Evolutionary conservation across 1,140 invertebrate species (phyloP).

Genomic region (Anadara kagoshimensis): DNA sequence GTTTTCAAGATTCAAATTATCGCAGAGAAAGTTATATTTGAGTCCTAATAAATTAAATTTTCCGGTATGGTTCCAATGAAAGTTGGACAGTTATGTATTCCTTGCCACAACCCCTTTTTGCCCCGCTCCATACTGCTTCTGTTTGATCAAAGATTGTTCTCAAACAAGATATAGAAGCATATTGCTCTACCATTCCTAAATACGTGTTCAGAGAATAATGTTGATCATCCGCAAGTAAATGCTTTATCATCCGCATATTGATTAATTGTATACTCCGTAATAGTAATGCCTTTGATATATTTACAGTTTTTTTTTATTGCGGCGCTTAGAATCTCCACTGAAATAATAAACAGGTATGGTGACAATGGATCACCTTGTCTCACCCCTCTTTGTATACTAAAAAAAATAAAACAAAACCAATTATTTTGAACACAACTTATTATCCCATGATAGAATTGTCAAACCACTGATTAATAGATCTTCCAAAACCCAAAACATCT

Average conservation of each 20-base stretch:
- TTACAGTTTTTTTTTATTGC: constrained; percentile 24
- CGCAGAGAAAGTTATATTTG: no score
- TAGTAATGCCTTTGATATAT: constrained; percentile 17
- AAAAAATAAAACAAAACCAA: constrained; percentile 26
- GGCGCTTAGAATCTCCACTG: constrained; percentile 19
- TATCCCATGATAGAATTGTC: constrained; percentile 28
- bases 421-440: constrained; percentile 15
- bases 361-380: constrained; percentile 30
- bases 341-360: constrained; percentile 23
- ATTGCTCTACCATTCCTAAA: no score
- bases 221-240: constrained; percentile 33
- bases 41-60: no score
- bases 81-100: no score
- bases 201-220: no score
- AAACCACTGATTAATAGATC: constrained; percentile 20
- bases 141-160: no score
- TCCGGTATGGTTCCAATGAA: no score
- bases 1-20: no score
- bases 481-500: constrained; percentile 31
- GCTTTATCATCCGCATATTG: constrained; percentile 36
- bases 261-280: constrained; percentile 17
- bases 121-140: no score
- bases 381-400: constrained; percentile 17
- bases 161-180: no score
- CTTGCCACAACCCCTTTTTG: no score